Evolutionary conservation across 2,888 invertebrate species (phyloP).

Genomic region (Ochropleura leucogaster): DNA sequence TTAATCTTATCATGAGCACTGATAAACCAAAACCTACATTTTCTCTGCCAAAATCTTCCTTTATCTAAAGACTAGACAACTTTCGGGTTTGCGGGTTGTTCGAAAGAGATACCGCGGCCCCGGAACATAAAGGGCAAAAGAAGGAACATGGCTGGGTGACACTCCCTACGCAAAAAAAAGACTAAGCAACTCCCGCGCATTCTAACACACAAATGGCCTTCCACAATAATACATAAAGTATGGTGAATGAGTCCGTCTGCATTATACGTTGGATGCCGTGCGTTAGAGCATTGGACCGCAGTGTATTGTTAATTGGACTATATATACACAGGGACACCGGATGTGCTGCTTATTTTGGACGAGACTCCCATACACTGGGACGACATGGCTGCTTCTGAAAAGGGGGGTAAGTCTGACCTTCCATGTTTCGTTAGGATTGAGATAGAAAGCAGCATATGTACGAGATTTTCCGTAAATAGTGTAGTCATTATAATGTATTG

Average conservation of each 20-base stretch:
- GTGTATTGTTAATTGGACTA: constrained; percentile 73
- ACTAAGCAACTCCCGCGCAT: constrained; percentile 7
- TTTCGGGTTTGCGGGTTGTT: too few species aligned
- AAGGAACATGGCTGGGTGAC: too few species aligned
- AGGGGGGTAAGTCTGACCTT: constrained; percentile 68
- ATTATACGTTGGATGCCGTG: constrained; percentile 79
- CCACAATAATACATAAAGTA: constrained; percentile 59
- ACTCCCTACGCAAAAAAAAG: neutral
- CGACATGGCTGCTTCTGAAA: constrained; percentile 74
- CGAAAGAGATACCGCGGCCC: too few species aligned
- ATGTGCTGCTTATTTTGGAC: constrained; percentile 72
- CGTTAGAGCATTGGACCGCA: constrained; percentile 75
- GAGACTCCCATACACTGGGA: constrained; percentile 62
- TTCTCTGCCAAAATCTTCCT: too few species aligned
- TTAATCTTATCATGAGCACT: too few species aligned
- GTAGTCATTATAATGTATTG: neutral
- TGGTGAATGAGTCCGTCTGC: constrained; percentile 65
- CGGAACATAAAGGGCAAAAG: too few species aligned
- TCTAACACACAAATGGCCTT: constrained; percentile 34
- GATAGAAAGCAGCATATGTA: too few species aligned
- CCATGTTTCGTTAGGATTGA: constrained; percentile 1
- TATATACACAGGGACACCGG: constrained; percentile 78
- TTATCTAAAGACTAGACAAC: too few species aligned
- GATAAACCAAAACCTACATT: too few species aligned
- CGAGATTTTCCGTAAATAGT: neutral